Evolutionary conservation across 2,113 vertebrate genomes (phyloP).

Genomic region (Phylloscopus trochilus): DNA sequence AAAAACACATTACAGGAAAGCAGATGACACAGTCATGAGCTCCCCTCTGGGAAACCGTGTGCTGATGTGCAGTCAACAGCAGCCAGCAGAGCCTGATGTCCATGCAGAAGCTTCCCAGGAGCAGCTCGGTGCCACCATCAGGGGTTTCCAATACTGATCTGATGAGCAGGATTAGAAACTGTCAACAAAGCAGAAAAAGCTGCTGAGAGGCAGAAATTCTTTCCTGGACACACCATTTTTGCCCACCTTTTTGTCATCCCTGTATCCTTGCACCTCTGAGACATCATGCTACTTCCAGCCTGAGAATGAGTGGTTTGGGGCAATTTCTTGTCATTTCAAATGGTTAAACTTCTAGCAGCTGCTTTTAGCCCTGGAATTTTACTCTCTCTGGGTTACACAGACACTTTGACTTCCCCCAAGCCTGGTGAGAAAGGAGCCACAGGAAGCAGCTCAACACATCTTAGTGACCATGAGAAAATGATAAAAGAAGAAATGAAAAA

Average conservation of each 20-base stretch:
- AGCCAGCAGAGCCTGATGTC: background rate
- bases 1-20: background rate
- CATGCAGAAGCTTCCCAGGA: background rate
- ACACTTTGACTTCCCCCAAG: background rate
- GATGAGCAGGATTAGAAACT: background rate
- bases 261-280: background rate
- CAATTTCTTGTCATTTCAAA: background rate
- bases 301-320: background rate
- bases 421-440: background rate
- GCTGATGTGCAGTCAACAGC: background rate
- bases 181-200: background rate
- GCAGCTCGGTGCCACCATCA: background rate
- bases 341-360: background rate
- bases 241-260: background rate
- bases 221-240: background rate
- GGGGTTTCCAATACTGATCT: rapidly evolving
- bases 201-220: background rate
- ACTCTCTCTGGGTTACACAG: background rate
- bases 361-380: background rate
- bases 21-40: background rate
- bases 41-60: background rate
- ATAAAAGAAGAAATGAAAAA: background rate
- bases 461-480: background rate
- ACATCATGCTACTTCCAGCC: rapidly evolving
- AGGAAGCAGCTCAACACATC: background rate